Evolutionary conservation across 2,888 invertebrate species (phyloP).

Genomic region (Hermaeophaga mercurialis): DNA sequence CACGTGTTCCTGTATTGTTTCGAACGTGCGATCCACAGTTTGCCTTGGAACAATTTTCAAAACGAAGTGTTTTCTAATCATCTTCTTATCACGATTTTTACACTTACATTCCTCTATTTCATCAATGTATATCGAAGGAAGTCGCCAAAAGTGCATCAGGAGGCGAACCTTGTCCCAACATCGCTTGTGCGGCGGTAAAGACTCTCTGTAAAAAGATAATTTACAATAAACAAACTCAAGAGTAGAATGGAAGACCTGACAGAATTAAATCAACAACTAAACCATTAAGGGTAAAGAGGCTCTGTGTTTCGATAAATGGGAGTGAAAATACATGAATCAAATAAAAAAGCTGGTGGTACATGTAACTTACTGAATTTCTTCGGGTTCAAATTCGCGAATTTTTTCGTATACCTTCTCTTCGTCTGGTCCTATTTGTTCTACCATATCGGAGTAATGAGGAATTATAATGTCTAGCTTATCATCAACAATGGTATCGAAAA

Average conservation of each 20-base stretch:
- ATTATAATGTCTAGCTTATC: constrained; percentile 51
- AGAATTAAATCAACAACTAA: too few relatives aligned
- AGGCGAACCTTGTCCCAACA: constrained; percentile 54
- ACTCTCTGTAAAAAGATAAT: too few relatives aligned
- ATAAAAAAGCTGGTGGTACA: too few relatives aligned
- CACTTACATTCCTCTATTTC: constrained; percentile 52
- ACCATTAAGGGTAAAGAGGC: too few relatives aligned
- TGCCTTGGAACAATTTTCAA: constrained; percentile 56
- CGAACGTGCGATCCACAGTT: constrained; percentile 43
- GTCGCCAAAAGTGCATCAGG: constrained; percentile 59
- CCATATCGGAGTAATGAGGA: constrained; percentile 54
- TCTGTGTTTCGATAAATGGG: too few relatives aligned
- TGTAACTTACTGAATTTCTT: constrained; percentile 52
- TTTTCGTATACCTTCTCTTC: constrained; percentile 57
- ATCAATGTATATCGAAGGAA: constrained; percentile 51
- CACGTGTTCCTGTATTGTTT: constrained; percentile 44
- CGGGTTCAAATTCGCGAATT: constrained; percentile 52
- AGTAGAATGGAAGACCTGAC: too few relatives aligned
- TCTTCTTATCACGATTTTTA: constrained; percentile 49
- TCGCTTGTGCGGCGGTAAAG: constrained; percentile 50
- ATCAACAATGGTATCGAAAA: constrained; percentile 50
- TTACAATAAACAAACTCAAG: too few relatives aligned
- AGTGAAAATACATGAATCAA: too few relatives aligned
- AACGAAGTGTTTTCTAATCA: constrained; percentile 51
- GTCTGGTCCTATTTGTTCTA: constrained; percentile 57